Evolutionary conservation across 2,113 vertebrate species (phyloP).

Genomic region (Nycticryphes semicollaris): DNA sequence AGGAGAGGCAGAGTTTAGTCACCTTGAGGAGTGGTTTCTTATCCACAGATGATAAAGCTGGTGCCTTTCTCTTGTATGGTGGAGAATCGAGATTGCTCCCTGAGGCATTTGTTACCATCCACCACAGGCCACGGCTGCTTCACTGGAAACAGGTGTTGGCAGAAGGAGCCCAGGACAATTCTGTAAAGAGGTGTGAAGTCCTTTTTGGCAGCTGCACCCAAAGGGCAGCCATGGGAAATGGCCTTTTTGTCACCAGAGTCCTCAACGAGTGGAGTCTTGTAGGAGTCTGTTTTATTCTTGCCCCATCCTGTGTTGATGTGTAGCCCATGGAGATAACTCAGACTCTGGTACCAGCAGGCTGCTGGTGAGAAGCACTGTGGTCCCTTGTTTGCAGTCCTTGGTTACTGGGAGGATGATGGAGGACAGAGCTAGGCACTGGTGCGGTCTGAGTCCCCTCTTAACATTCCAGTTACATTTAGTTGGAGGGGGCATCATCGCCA

Average conservation of each 20-base stretch:
- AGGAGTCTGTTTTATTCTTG: not conserved
- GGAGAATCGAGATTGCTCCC: not conserved
- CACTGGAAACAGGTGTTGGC: not conserved
- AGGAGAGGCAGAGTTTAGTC: not conserved
- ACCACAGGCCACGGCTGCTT: not conserved
- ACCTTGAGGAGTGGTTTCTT: not conserved
- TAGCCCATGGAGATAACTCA: not conserved
- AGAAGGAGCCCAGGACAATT: not conserved
- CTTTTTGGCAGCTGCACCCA: not conserved
- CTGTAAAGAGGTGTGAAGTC: not conserved
- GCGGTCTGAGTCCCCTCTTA: not conserved
- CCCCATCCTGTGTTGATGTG: not conserved
- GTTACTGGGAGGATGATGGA: not conserved
- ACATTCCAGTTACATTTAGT: not conserved
- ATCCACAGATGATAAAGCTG: not conserved
- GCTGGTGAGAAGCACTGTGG: accelerated
- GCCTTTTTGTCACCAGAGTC: not conserved
- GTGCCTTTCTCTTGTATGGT: not conserved
- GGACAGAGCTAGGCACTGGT: not conserved
- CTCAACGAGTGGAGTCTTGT: not conserved
- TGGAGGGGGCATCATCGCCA: not conserved
- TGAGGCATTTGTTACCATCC: not conserved
- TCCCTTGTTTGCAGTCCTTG: not conserved
- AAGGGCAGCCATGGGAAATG: not conserved
- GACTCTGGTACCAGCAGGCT: not conserved